phyloP scores from a whole-genome alignment of 2,888 invertebrate species.

The Hemaris fuciformis region DNA sequence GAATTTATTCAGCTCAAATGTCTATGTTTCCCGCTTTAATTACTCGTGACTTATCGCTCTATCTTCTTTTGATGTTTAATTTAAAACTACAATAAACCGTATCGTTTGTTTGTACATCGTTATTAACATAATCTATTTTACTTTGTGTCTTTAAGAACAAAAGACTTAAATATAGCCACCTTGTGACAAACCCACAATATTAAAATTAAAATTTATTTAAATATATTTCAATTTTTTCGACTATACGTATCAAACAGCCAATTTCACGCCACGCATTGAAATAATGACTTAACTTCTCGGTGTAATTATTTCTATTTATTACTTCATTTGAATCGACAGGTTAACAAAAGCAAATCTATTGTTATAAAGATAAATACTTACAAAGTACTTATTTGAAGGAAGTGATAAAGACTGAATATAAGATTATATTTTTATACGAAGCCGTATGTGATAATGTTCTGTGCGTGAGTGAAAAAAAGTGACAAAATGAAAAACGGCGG shows the following conservation, averaged over 20 bases:
- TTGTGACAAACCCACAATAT: too few species aligned
- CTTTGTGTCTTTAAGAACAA: not conserved
- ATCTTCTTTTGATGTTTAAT: not conserved
- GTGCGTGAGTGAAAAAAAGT: conserved; percentile 7
- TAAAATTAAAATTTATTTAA: too few species aligned
- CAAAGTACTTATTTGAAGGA: not conserved
- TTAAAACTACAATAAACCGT: not conserved
- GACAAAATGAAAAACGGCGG: conserved; percentile 43
- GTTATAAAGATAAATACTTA: not conserved
- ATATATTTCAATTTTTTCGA: too few species aligned
- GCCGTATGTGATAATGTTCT: conserved; percentile 6
- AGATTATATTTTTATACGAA: not conserved
- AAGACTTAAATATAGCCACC: not conserved
- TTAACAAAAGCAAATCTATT: not conserved
- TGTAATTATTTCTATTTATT: not conserved
- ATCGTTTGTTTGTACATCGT: not conserved
- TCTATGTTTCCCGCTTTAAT: not conserved
- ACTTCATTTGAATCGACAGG: not conserved
- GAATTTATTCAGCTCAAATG: not conserved
- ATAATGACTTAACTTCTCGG: not conserved
- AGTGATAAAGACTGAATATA: not conserved
- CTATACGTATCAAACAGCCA: too few species aligned
- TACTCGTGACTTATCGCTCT: not conserved
- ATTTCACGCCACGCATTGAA: too few species aligned
- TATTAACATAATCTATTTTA: not conserved